These are phyloP conservation scores for Tolypeutes matacus DNA, from an alignment of 2,797 vertebrate species.

Conservation along the genomic window DNA sequence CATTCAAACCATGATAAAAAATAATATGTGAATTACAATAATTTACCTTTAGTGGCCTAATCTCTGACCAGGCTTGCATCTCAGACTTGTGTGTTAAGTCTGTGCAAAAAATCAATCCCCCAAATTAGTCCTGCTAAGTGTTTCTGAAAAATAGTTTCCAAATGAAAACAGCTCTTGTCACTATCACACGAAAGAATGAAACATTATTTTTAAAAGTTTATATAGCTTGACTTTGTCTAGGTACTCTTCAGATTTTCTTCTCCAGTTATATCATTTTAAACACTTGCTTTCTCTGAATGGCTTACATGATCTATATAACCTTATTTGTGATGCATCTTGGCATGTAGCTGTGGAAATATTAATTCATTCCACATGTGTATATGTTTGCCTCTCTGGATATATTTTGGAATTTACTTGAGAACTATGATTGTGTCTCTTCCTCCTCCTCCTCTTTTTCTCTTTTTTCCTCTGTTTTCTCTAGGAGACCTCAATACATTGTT, in stretches of 20 bases:
- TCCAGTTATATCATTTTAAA: constrained; percentile 65
- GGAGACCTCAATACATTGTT: neutral
- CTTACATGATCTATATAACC: constrained; percentile 15
- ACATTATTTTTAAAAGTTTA: neutral
- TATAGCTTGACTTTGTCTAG: constrained; percentile 63
- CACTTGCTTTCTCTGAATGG: constrained; percentile 62
- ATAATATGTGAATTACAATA: constrained; percentile 30
- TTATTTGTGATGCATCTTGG: constrained; percentile 47
- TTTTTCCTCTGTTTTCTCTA: neutral
- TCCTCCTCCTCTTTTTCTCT: neutral
- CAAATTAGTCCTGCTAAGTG: constrained; percentile 69
- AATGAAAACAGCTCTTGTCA: constrained; percentile 66
- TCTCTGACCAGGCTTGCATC: neutral
- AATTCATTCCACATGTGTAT: constrained; percentile 67
- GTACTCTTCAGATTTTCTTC: constrained; percentile 67
- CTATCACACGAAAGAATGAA: constrained; percentile 65
- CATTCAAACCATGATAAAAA: constrained; percentile 16
- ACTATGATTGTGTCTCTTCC: neutral
- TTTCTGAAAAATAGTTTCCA: constrained; percentile 78
- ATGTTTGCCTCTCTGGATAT: constrained; percentile 58
- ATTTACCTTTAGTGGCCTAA: constrained; percentile 38
- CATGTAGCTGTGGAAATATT: constrained; percentile 64
- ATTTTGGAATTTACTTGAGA: constrained; percentile 56
- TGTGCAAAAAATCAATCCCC: neutral
- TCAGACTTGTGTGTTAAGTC: constrained; percentile 62